These are phyloP conservation scores for Cirrhinus molitorella DNA, from an alignment of 2,797 vertebrate species.

Conservation along the genomic window DNA sequence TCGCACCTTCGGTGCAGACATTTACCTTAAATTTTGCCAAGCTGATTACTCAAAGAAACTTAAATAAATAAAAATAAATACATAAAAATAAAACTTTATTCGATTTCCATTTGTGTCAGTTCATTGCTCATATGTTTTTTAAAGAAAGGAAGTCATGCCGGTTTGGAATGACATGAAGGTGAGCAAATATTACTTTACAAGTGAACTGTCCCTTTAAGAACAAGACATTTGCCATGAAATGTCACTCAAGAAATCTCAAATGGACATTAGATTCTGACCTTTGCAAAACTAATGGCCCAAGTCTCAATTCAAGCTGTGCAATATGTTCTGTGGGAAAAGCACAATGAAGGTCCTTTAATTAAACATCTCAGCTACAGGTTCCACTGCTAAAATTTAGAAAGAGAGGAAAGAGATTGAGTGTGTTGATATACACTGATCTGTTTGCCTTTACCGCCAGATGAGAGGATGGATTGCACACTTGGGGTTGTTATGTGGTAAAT, in stretches of 20 bases:
- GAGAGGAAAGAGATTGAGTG: conserved; percentile 2
- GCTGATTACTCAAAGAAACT: no score
- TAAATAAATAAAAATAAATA: no score
- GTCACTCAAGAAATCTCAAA: conserved; percentile 1
- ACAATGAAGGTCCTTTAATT: conserved; percentile 28
- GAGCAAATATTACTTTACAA: background rate
- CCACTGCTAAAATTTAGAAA: conserved; percentile 24
- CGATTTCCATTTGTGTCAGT: no score
- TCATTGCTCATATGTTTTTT: no score
- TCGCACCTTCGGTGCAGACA: no score
- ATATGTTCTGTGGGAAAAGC: background rate
- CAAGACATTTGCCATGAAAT: background rate
- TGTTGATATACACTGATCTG: conserved; percentile 30
- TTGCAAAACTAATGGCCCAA: conserved; percentile 22
- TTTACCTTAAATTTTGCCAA: no score
- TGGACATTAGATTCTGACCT: conserved; percentile 6
- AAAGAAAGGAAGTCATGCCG: no score
- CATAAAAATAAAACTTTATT: no score
- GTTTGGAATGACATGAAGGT: background rate
- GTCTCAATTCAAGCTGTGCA: background rate
- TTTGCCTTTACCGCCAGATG: conserved; percentile 37
- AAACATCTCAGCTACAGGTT: conserved; percentile 10
- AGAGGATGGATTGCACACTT: conserved; percentile 47
- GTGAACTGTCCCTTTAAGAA: background rate
- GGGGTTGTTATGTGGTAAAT: conserved; percentile 38